phyloP scores from a whole-genome alignment of 2,797 vertebrate genomes.

The Anguilla marmorata region DNA sequence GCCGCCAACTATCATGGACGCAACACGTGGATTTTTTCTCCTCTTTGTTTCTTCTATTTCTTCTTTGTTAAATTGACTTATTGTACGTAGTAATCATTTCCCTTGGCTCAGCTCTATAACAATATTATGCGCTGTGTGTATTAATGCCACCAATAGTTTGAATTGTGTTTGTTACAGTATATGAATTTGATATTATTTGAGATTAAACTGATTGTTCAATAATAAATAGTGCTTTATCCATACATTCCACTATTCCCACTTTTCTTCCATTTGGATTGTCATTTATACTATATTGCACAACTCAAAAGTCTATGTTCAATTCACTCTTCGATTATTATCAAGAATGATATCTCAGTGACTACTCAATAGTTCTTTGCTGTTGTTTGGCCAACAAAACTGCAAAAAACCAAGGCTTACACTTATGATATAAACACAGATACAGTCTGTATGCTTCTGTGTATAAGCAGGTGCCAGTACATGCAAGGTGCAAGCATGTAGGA shows the following conservation, averaged over 20 bases:
- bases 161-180: not conserved
- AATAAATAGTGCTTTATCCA: not conserved
- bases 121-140: no score
- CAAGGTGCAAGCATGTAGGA: not conserved
- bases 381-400: not conserved
- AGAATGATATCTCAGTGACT: not conserved
- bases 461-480: not conserved
- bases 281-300: no score
- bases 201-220: not conserved
- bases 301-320: not conserved
- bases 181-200: no score
- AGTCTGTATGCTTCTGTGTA: not conserved
- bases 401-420: not conserved
- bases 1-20: no score
- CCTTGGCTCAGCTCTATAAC: no score
- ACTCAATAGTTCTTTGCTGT: not conserved
- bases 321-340: not conserved
- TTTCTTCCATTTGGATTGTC: no score
- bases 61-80: no score
- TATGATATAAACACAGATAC: not conserved
- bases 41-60: no score
- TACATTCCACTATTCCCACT: no score
- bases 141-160: no score
- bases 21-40: no score
- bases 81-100: no score